Evolutionary conservation across 2,888 invertebrate genomes (phyloP), one percentile per base, ranked within the genome.

Genomic region (Geophilus truncorum): DNA sequence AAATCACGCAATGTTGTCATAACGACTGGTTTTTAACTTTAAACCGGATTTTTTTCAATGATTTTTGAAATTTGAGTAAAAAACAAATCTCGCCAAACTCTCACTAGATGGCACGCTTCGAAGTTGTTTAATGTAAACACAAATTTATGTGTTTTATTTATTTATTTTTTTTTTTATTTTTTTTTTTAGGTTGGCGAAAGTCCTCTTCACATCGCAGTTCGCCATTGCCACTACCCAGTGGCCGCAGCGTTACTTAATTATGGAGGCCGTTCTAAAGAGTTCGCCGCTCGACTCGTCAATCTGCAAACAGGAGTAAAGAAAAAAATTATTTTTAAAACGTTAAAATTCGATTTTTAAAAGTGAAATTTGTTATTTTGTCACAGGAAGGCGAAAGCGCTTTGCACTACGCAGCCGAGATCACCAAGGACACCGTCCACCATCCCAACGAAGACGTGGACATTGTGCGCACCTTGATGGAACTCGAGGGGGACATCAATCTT

Each of bases 151-250:
- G n/a, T n/a, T n/a, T n/a, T n/a, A n/a, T n/a, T n/a, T n/a, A n/a
- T n/a, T n/a, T n/a, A n/a, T n/a, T n/a, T n/a, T n/a, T n/a, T n/a
- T n/a, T n/a, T n/a, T n/a, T n/a, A n/a, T n/a, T n/a, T n/a, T n/a
- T 51, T 83, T 81, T 84, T 85, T 7, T 86, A 97, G 96, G 91
- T 90, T 85, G 97, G 98, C 1, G 98, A 98, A 89, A 98, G 97
- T 0, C 94, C 98, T 0, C 89, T 99, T 18, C 98, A 99, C 86
- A 91, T 98, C 86, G 97, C 98, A 2, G 95, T 96, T 85, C 90
- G 94, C 82, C 85, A 88, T 83, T 84, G 89, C 83, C 89, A 90
- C 83, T 94, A 94, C 30, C 94, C 94, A 82, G 93, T 97, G 0
- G 96, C 95, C 0, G 91, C 91, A 81, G 93, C 95, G 86, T 89